phyloP scores from a whole-genome alignment of 2,888 invertebrate genomes.

The Hypomecis punctinalis region DNA sequence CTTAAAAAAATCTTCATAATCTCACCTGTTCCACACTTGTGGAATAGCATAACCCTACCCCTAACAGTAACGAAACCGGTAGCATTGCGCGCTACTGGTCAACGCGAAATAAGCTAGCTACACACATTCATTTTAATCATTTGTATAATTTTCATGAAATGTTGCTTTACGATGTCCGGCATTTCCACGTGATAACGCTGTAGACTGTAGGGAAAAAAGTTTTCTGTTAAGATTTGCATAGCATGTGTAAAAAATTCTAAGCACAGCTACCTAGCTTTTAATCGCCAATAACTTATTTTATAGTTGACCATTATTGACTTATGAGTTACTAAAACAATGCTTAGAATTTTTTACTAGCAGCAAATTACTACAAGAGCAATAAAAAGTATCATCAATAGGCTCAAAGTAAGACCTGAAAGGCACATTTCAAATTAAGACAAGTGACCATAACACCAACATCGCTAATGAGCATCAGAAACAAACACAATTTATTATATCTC shows the following conservation, averaged over 20 bases:
- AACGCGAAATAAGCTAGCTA: slow-evolving; percentile 83
- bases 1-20: slow-evolving; percentile 80
- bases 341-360: slow-evolving; percentile 78
- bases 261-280: slow-evolving; percentile 54
- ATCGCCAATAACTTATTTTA: background rate
- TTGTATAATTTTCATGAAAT: slow-evolving; percentile 73
- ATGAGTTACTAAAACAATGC: slow-evolving; percentile 51
- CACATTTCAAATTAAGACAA: background rate
- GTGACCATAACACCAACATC: background rate
- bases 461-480: too few species aligned
- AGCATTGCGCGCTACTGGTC: slow-evolving; percentile 86
- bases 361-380: slow-evolving; percentile 63
- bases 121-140: slow-evolving; percentile 76
- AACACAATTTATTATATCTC: too few species aligned
- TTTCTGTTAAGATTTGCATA: slow-evolving; percentile 79
- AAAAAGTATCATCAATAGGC: slow-evolving; percentile 27
- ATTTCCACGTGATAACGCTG: slow-evolving; percentile 80
- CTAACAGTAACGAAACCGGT: slow-evolving; percentile 83
- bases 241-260: slow-evolving; percentile 75
- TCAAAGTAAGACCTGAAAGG: slow-evolving; percentile 5
- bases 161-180: slow-evolving; percentile 79
- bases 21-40: slow-evolving; percentile 84
- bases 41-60: slow-evolving; percentile 79
- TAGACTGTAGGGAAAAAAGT: slow-evolving; percentile 85
- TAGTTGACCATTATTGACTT: background rate